Base-by-base conservation (phyloP, 2,113 vertebrate genomes). In the Amphiprion ocellaris region DNA sequence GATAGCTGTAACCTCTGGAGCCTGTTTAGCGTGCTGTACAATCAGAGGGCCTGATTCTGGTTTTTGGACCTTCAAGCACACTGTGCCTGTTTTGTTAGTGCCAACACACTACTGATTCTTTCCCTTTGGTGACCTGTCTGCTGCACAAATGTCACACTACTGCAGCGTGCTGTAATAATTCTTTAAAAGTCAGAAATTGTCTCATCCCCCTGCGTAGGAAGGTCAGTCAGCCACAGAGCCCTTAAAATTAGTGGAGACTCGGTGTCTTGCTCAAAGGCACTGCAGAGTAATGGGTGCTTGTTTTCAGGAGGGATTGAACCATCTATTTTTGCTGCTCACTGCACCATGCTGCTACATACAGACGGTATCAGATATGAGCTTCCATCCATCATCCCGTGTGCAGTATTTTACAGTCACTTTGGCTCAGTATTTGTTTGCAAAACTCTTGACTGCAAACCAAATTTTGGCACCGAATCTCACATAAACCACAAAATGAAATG, bases 1-100 rank as follows among this genome's bases (percentile, higher is more conserved):
- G 41, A 69, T 47, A 63, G 21, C 78, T 75, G 78, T 75, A 80
- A 81, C 69, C 63, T 66, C 63, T 50, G 78, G 74, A 85, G 86
- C 82, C 87, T 14, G 81, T 84, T 85, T 64, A 85, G 91, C 89
- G 89, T 91, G 87, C 90, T 79, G 87, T 90, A 92, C 92, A 93
- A 93, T 92, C 92, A 91, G 74, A 85, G 86, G 87, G 87, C 84
- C 88, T 83, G 19, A 79, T 85, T 88, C 82, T n/a, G 74, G 74
- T 52, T 77, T 82, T 71, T 86, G 86, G 86, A 86, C 89, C 89
- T 89, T 90, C 79, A 15, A 30, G 83, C 86, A 90, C 86, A 81
- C 87, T 66, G 92, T 92, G 91, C 92, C 92, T 92, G 88, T 80
- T 87, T 87, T 49, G 75, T 55, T 79, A 55, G 69, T 79, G 76